phyloP scores from a whole-genome alignment of 35 echinoderm and acorn worm species.

The Lytechinus pictus region DNA sequence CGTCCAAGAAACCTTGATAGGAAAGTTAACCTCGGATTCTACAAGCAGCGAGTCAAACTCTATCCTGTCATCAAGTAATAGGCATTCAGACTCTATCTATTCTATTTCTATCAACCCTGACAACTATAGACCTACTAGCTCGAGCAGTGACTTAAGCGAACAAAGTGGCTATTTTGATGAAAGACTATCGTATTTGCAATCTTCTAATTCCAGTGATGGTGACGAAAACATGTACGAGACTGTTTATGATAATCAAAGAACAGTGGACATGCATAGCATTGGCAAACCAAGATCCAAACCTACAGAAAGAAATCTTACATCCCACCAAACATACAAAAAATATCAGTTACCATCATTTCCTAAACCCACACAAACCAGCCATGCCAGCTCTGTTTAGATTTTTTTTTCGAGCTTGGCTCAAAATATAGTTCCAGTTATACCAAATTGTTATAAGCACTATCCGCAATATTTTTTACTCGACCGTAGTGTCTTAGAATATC shows the following conservation, averaged over 20 bases:
- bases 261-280: not conserved
- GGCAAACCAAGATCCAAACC: not conserved
- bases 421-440: too few species aligned
- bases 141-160: not conserved
- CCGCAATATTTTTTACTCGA: too few species aligned
- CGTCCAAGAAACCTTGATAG: not conserved
- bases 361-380: not conserved
- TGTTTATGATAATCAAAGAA: not conserved
- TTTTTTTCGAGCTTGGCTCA: not conserved
- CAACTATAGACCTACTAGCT: not conserved
- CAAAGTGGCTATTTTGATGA: not conserved
- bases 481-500: too few species aligned
- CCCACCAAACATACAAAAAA: not conserved
- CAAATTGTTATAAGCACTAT: too few species aligned
- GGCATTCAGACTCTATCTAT: not conserved
- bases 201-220: not conserved
- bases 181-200: not conserved
- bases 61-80: not conserved
- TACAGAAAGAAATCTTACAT: not conserved
- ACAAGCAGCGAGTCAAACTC: not conserved
- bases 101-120: not conserved
- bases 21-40: not conserved
- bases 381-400: not conserved
- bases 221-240: not conserved
- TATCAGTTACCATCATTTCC: not conserved